Base-by-base conservation (phyloP, 2,888 invertebrate genomes). In the Augiades crinisus region DNA sequence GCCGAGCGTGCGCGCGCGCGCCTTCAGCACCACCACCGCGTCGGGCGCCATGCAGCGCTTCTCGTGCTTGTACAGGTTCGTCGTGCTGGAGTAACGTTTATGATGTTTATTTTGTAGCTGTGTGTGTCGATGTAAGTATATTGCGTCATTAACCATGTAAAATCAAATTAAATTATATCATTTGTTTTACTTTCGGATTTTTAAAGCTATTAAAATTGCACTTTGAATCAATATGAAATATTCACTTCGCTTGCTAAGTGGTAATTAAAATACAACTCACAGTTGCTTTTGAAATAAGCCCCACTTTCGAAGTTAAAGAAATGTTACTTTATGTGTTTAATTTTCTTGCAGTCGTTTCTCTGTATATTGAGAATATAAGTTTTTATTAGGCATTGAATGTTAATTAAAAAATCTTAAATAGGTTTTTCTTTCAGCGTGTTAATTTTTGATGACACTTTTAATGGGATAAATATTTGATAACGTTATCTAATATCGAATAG, bases 11-110 rank as follows among this genome's bases (percentile, higher is more conserved):
- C 60, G 56, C 0, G 79, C 81, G 2, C 88, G 79, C 5, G 88
- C 87, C n/a, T 60, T 61, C 58, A 88, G 63, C 22, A 82, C 81
- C 0, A 67, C 27, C 1, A 40, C 37, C 0, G 75, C 75, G 51
- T 85, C 82, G 0, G 72, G 68, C 0, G 79, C 72, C 0, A 24
- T n/a, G 57, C 87, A 88, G 0, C 73, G 72, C 65, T 85, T 85
- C 72, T 89, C 87, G 37, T 89, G 88, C 51, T 86, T 87, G 64
- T 87, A 88, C 1, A 88, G 63, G 27, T 81, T 85, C 8, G 81
- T 79, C 5, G 72, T 75, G 44, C 88, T 88, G 57, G 7, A 63
- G 60, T 8, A 43, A n/a, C n/a, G n/a, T n/a, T n/a, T n/a, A n/a
- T n/a, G n/a, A n/a, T n/a, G n/a, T n/a, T n/a, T n/a, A n/a, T n/a